These are phyloP conservation scores for Drosophila sechellia DNA, from an alignment of 1,140 invertebrate genomes.

Conservation along the genomic window DNA sequence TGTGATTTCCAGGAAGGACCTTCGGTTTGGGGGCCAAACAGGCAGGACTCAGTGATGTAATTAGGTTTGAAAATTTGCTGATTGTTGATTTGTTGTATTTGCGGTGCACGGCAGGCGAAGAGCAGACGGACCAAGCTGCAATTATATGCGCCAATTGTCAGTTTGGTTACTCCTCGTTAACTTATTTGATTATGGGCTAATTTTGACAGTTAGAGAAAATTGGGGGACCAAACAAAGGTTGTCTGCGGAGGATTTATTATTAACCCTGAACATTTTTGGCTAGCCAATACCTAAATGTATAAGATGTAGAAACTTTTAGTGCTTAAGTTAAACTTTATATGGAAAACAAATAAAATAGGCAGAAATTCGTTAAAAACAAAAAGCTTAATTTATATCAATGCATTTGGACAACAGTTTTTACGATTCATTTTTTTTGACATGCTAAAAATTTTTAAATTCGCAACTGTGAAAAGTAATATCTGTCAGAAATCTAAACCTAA, in stretches of 20 bases:
- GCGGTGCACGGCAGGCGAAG: slow-evolving; percentile 1
- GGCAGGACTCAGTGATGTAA: slow-evolving; percentile 50
- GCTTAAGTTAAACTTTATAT: not conserved
- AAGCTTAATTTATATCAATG: too few species aligned
- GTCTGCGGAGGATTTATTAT: not conserved
- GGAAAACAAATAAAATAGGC: not conserved
- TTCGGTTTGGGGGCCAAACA: slow-evolving; percentile 31
- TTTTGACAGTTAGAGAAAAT: slow-evolving; percentile 34
- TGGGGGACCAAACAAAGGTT: not conserved
- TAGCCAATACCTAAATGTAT: not conserved
- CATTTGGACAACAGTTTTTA: too few species aligned
- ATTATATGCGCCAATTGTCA: slow-evolving; percentile 79
- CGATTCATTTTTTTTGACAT: too few species aligned
- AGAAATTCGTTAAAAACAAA: too few species aligned
- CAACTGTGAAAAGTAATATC: not conserved
- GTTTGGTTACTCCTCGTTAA: slow-evolving; percentile 74
- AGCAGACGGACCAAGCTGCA: slow-evolving; percentile 38
- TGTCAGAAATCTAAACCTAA: slow-evolving; percentile 32
- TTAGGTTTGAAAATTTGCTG: slow-evolving; percentile 77
- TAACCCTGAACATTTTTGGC: not conserved
- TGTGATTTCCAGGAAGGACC: slow-evolving; percentile 57
- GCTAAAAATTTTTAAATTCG: not conserved
- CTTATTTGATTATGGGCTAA: slow-evolving; percentile 79
- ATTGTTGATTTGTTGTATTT: slow-evolving; percentile 65
- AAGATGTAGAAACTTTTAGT: not conserved